A percentile compares a stretch with the other conserved stretches of the same genome.
Conservation (phyloP, 2,113 vertebrate genomes). For the Turdus rufiventris region DNA sequence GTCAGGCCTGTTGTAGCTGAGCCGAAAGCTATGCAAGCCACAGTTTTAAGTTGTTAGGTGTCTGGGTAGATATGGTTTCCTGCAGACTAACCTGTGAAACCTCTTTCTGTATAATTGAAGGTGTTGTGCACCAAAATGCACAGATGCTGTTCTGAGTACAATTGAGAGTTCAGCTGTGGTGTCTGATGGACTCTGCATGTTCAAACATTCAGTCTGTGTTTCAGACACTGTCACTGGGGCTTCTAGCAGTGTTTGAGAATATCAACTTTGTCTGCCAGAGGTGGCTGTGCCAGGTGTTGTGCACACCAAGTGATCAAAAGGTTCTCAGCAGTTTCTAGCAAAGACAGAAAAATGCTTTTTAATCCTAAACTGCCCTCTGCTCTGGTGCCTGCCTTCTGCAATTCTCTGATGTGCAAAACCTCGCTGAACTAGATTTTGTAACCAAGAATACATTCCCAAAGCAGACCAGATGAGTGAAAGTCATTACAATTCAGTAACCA, state of each 20-base stretch:
- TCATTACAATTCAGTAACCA: constrained; percentile 36
- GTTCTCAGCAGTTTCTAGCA: not conserved
- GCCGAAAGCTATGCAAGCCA: not conserved
- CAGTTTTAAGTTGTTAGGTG: not conserved
- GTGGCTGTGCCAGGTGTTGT: not conserved
- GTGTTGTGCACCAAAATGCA: not conserved
- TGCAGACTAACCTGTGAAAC: not conserved
- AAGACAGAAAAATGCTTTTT: not conserved
- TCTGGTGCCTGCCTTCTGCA: not conserved
- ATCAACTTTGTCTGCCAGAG: not conserved
- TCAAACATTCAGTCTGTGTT: not conserved
- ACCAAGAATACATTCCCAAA: constrained; percentile 37
- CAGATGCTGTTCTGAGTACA: not conserved
- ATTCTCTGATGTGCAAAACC: constrained; percentile 40
- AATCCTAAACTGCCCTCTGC: not conserved
- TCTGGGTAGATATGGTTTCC: not conserved
- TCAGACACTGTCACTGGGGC: not conserved
- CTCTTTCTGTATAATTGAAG: not conserved
- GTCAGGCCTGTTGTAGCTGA: not conserved
- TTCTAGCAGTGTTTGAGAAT: not conserved
- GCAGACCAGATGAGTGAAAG: constrained; percentile 31
- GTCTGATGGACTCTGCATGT: not conserved
- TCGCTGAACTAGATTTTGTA: constrained; percentile 63
- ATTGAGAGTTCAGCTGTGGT: not conserved
- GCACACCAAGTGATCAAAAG: not conserved